Base-by-base conservation (phyloP, 2,888 invertebrate genomes). In the Boloria euphrosyne region DNA sequence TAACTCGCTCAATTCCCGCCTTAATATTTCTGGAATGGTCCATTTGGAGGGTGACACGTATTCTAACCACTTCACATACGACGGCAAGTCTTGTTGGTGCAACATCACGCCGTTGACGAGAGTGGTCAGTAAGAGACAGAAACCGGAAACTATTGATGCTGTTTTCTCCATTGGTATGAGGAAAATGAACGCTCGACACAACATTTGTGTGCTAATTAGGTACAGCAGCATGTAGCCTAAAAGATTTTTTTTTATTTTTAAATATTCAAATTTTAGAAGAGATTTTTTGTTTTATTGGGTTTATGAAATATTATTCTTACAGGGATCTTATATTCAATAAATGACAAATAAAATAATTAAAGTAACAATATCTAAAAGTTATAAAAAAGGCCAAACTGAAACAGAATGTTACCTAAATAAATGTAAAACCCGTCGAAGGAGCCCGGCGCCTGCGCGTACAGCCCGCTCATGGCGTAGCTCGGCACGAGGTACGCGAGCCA, bases 401-500 rank as follows among this genome's bases (percentile, higher is more conserved):
- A 38, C 31, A n/a, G 5, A 1, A 22, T 14, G 13, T 13, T 85
- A 95, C 95, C 95, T 92, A 95, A 93, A 81, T 95, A 95, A 72
- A 94, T 87, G 82, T 95, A 95, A 80, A 95, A 95, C 72, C 95
- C 95, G 62, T 95, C 94, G 74, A 95, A 86, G 4, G 94, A 94
- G 55, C 91, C 93, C 14, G 93, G 92, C 13, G 94, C 93, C 78
- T 95, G 95, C 75, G 95, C 94, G 76, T 97, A 96, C 0, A 97
- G 86, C 0, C 97, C 97, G 31, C 96, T 95, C 97, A 97, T 97
- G 17, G 96, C 96, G 82, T 96, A 97, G 53, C 97, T 97, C 16
- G 98, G 98, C 67, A 97, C 95, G 62, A 97, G 82, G 82, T 96
- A 98, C 4, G 97, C 96, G 73, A 97, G 79, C 94, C 97, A 97